Base-by-base conservation (phyloP, 2,113 vertebrate genomes). In the Oncorhynchus kisutch region DNA sequence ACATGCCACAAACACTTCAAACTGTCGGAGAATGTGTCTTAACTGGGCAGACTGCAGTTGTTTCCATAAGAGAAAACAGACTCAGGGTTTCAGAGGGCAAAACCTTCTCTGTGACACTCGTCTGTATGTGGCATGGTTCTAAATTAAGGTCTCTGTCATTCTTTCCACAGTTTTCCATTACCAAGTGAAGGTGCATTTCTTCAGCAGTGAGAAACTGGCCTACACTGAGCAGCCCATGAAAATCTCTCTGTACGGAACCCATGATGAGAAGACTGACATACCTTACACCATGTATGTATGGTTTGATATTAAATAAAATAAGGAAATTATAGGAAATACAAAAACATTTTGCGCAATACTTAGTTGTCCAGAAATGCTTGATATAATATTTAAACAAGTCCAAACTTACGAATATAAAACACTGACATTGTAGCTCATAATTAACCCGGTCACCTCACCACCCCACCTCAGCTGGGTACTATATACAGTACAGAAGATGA, bases 141-240 rank as follows among this genome's bases (percentile, higher is more conserved):
- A 22, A 62, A 62, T 62, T 1, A 22, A 22, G 59, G 22, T 67
- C 2, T 57, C 72, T 68, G 24, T 71, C 25, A 18, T 79, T 34
- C 24, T 1, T 67, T 20, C 39, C 57, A 54, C 72, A 99, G 98
- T 99, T 78, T 99, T 97, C 88, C 97, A 99, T 85, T 99, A 97
- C 87, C 98, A 99, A 88, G 94, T 99, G 60, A 99, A 99, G 92
- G 89, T 96, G 49, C 97, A 98, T 80, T 95, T 99, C 92, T 97
- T 97, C 91, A 95, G 94, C 70, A 86, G 93, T 59, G 85, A 88
- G 2, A 75, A 65, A 25, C 67, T 67, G 0, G 95, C 80, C 2
- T 95, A 95, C 80, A 94, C 80, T 2, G 94, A 96, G 79, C 96
- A 97, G 81, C 93, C 93, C 0, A 92, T 98, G 24, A 91, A 92